phyloP scores from a whole-genome alignment of 2,797 vertebrate species.

The Pangasius sanitwongsei region DNA sequence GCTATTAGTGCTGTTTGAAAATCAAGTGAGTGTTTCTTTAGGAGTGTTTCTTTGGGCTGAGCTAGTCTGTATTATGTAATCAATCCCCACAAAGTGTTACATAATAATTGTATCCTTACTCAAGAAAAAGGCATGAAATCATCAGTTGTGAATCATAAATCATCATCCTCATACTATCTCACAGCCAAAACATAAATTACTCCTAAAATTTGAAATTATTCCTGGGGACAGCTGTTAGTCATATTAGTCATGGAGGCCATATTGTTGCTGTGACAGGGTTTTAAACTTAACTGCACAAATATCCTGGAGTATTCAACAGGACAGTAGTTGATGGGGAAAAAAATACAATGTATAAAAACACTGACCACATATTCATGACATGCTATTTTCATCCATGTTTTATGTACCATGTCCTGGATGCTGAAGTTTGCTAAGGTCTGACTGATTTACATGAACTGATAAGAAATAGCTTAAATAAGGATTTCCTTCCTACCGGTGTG shows the following conservation, averaged over 20 bases:
- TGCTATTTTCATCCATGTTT: background rate
- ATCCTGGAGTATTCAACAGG: background rate
- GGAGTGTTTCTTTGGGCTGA: background rate
- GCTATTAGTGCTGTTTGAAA: background rate
- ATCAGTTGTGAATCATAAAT: slow-evolving; percentile 7
- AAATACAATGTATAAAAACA: background rate
- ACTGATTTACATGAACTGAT: background rate
- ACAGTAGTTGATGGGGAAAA: background rate
- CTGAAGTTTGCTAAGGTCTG: background rate
- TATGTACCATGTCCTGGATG: background rate
- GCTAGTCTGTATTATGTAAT: background rate
- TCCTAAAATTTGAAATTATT: background rate
- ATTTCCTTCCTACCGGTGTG: background rate
- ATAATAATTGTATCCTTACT: background rate
- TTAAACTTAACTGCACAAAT: background rate
- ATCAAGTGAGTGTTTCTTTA: background rate
- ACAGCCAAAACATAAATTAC: background rate
- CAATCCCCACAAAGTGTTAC: background rate
- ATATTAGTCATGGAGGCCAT: background rate
- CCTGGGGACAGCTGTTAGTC: background rate
- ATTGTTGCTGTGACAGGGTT: background rate
- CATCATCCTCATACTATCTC: slow-evolving; percentile 1
- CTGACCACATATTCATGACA: background rate
- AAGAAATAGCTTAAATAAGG: background rate
- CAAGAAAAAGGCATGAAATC: slow-evolving; percentile 15